Evolutionary conservation across 1,140 invertebrate genomes (phyloP), one percentile per base, ranked within the genome.

Genomic region (Chironomus tepperi): DNA sequence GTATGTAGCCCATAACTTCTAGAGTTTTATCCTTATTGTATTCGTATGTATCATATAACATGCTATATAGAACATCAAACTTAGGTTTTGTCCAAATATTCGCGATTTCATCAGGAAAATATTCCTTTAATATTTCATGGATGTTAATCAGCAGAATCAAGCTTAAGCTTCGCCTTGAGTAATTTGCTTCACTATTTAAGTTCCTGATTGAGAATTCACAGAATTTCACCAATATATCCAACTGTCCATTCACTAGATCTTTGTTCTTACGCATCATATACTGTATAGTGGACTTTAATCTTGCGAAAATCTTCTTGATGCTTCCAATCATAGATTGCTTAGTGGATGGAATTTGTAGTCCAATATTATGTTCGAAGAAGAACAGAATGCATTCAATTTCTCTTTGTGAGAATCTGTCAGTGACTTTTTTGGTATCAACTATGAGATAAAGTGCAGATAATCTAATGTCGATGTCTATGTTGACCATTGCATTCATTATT

Each of bases 41-140:
- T 81, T 95, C 93, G 80, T 93, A 95, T 8, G 90, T 90, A 78
- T 94, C 92, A n/a, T 84, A 77, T 74, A 95, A 82, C 77, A 87
- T 85, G 43, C 84, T 78, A 74, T 89, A 78, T 18, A 94, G 77
- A 57, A 84, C 83, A 2, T 85, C 79, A 0, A 85, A 76, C 42
- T 84, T 79, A 9, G 79, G 21, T 7, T 73, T 0, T 1, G 79
- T 80, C 78, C 85, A 79, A 7, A 78, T 43, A 0, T 77, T 34
- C 7, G 77, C 65, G 24, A 75, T 73, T 76, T 74, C 81, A 73
- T 74, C 74, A 3, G 74, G 75, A 0, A 42, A 10, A 6, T 34
- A 75, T 67, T 15, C 77, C 75, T 0, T 64, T 43, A 42, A 76
- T 18, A 80, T 74, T 1, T 76, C 64, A 7, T 80, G 18, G 15